A percentile compares a stretch with the other conserved stretches of the same genome.
Conservation (phyloP, 2,797 vertebrate genomes). For the Ptychobarbus kaznakovi region DNA sequence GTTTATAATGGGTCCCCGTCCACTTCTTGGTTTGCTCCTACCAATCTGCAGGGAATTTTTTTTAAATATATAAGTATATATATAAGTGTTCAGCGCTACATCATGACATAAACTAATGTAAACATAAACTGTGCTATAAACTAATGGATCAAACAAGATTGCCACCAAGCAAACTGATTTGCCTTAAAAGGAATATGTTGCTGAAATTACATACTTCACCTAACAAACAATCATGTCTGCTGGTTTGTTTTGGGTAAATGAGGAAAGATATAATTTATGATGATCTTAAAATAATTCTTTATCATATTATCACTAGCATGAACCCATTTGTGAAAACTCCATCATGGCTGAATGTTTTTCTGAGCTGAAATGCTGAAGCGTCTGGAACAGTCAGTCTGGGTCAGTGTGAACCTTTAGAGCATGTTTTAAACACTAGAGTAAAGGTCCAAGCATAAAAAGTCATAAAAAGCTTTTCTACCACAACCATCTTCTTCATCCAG, state of each 20-base stretch:
- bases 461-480: not conserved
- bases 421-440: not conserved
- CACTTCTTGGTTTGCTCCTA: not conserved
- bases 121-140: not conserved
- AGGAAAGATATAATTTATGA: not conserved
- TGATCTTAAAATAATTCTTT: not conserved
- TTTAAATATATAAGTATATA: too few species aligned
- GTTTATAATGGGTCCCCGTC: not conserved
- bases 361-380: not conserved
- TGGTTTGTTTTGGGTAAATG: not conserved
- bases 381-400: slow-evolving; percentile 10
- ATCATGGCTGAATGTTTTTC: not conserved
- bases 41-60: not conserved
- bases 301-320: not conserved
- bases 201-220: not conserved
- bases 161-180: too few species aligned
- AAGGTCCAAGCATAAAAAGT: not conserved
- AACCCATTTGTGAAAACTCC: not conserved
- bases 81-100: not conserved
- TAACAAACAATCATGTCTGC: not conserved
- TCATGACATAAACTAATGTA: not conserved
- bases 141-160: not conserved
- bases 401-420: slow-evolving; percentile 16
- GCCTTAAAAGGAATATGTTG: not conserved
- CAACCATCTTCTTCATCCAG: not conserved